A percentile compares a stretch with the other conserved stretches of the same genome.
These are phyloP conservation scores for Lepus timidus DNA, from an alignment of 2,113 vertebrate species.

Conservation along the genomic window DNA sequence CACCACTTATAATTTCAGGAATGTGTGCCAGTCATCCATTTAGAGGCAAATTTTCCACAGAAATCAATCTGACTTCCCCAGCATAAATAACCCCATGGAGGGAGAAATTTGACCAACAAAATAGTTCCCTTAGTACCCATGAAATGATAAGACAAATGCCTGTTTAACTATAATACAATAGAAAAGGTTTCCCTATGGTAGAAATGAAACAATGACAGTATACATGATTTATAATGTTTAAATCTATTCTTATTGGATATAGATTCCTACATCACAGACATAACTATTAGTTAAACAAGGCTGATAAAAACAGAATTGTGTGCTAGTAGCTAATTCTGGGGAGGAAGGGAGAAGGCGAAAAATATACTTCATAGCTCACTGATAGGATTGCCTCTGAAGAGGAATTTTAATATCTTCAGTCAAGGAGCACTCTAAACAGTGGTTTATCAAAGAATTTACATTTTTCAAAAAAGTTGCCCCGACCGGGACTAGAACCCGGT, in stretches of 20 bases:
- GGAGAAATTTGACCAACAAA: not conserved
- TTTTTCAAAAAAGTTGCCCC: not conserved
- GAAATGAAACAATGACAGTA: not conserved
- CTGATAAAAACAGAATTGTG: constrained; percentile 32
- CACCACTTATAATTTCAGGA: not conserved
- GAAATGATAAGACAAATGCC: not conserved
- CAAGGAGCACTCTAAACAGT: constrained; percentile 9
- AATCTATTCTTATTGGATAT: not conserved
- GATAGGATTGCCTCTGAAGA: not conserved
- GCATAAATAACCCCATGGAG: not conserved
- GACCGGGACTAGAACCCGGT: too few species aligned
- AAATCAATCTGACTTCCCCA: constrained; percentile 3
- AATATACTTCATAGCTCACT: not conserved
- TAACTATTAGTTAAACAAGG: not conserved
- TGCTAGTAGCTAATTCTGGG: not conserved
- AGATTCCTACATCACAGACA: not conserved
- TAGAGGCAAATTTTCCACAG: constrained; percentile 42
- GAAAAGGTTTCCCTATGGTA: not conserved
- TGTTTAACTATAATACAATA: not conserved
- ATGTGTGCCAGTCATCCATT: not conserved
- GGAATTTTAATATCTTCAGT: not conserved
- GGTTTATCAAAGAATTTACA: not conserved
- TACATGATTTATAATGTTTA: not conserved
- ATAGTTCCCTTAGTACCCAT: not conserved
- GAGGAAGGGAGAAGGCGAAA: not conserved